Conservation (phyloP, 1,140 invertebrate species). For the Drosophila kurseongensis region DNA sequence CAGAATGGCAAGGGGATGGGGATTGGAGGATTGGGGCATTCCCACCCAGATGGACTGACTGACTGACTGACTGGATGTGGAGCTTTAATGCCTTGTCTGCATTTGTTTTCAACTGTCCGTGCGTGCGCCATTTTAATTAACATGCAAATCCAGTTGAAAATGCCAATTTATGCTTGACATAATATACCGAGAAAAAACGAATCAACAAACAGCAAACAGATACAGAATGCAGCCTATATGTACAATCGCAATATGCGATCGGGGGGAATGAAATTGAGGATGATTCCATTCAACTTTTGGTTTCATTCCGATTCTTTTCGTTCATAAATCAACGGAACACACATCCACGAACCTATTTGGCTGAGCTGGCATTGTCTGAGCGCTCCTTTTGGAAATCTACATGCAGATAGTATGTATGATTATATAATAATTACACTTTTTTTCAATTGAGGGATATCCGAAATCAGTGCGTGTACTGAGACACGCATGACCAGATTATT, state of each 20-base stretch:
- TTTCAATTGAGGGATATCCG: constrained; percentile 54
- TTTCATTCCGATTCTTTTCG: constrained; percentile 9
- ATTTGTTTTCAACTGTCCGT: constrained; percentile 81
- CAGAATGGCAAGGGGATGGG: neutral
- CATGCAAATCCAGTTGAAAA: constrained; percentile 82
- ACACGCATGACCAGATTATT: constrained; percentile 61
- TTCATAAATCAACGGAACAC: constrained; percentile 26
- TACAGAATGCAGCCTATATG: constrained; percentile 16
- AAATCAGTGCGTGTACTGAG: constrained; percentile 55
- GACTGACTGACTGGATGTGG: constrained; percentile 1
- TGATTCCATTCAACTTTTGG: constrained; percentile 45
- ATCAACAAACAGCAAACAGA: constrained; percentile 44
- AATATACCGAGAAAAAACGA: constrained; percentile 64
- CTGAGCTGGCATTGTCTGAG: constrained; percentile 4
- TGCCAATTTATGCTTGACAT: constrained; percentile 82
- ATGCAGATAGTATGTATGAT: constrained; percentile 46
- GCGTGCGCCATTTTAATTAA: constrained; percentile 79
- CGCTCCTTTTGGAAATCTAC: neutral
- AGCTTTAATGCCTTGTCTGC: constrained; percentile 72
- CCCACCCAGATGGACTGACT: constrained; percentile 4
- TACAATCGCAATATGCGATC: constrained; percentile 27
- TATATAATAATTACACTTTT: constrained; percentile 72
- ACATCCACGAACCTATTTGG: neutral
- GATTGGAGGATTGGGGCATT: neutral
- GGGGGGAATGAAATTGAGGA: constrained; percentile 12